phyloP scores from a whole-genome alignment of 2,113 vertebrate species.

The Archilochus colubris region DNA sequence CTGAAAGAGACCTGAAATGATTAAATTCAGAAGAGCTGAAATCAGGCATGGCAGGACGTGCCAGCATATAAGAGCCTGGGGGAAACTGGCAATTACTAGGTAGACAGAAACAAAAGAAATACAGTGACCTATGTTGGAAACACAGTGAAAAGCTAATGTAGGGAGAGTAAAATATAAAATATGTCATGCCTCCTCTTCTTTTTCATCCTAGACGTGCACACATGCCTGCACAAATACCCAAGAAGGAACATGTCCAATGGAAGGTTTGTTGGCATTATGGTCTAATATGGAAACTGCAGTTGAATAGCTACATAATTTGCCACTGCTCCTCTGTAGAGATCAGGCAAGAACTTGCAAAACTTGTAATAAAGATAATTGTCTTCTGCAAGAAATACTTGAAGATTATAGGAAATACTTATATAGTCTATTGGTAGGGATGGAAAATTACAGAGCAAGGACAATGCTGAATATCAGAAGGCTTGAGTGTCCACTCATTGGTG shows the following conservation, averaged over 20 bases:
- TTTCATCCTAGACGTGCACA: neutral
- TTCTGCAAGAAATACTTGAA: neutral
- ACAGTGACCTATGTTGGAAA: neutral
- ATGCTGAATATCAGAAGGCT: neutral
- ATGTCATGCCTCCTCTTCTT: neutral
- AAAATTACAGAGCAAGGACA: neutral
- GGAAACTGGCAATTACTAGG: neutral
- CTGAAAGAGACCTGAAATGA: neutral
- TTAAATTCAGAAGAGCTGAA: neutral
- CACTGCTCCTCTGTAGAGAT: neutral
- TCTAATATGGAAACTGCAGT: neutral
- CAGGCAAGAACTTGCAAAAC: neutral
- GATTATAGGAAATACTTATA: neutral
- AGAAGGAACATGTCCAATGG: neutral
- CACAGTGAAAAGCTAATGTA: neutral
- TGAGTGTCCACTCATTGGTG: neutral
- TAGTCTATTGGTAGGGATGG: neutral
- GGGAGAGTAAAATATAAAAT: neutral
- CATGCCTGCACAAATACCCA: neutral
- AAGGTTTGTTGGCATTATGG: neutral
- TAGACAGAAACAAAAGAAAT: neutral
- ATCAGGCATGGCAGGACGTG: neutral
- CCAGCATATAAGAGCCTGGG: neutral
- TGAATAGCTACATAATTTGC: neutral
- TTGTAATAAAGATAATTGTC: neutral